These are phyloP conservation scores for Steinernema carpocapsae DNA, from an alignment of 2,888 invertebrate genomes.

Conservation along the genomic window DNA sequence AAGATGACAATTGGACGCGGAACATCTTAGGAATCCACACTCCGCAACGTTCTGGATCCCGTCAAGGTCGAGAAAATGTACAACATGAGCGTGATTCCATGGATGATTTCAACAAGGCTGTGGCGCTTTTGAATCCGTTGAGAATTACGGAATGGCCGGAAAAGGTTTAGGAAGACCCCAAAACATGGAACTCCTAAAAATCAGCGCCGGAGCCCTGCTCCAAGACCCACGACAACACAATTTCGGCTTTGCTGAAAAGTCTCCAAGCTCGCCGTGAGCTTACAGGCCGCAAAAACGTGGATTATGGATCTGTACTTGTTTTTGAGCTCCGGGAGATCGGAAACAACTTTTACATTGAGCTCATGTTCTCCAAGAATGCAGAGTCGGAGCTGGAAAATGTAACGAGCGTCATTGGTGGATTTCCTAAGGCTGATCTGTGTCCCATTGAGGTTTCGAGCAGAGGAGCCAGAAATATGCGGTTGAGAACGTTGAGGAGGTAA, in stretches of 20 bases:
- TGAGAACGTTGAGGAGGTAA: not conserved
- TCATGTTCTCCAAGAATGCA: not conserved
- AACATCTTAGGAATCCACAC: not conserved
- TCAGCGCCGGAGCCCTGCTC: slow-evolving; percentile 32
- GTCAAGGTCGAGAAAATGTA: not conserved
- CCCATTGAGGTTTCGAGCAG: not conserved
- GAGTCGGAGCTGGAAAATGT: not conserved
- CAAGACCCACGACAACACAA: not conserved
- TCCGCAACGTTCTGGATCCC: slow-evolving; percentile 7
- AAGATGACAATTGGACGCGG: not conserved
- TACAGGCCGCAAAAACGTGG: not conserved
- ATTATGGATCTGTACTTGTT: not conserved
- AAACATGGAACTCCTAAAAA: slow-evolving; percentile 29
- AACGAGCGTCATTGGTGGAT: not conserved
- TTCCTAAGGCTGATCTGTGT: not conserved
- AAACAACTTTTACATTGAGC: not conserved
- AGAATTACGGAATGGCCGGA: not conserved
- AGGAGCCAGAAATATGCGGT: slow-evolving; percentile 2
- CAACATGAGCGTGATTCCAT: not conserved
- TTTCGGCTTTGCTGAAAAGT: not conserved
- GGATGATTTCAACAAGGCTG: not conserved
- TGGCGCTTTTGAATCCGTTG: not conserved
- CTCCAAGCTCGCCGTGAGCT: not conserved
- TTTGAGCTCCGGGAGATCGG: not conserved
- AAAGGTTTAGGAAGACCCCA: not conserved